Percentiles rank a stretch among this genome's conserved stretches.
phyloP scores from a whole-genome alignment of 1,140 invertebrate genomes.

The Melitaea cinxia region DNA sequence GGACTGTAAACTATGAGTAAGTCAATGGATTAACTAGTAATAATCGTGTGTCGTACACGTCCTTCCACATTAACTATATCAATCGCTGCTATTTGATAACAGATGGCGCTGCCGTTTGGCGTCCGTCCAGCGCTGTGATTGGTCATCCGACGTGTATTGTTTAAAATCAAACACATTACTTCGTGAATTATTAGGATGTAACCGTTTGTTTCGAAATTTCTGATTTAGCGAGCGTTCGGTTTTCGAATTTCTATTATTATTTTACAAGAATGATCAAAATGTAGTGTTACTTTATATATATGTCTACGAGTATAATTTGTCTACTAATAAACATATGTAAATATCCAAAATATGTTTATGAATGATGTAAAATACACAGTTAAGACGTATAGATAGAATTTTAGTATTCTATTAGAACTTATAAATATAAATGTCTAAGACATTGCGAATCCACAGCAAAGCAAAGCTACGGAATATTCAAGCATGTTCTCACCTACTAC shows the following conservation, averaged over 20 bases:
- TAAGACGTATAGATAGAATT: too few species aligned
- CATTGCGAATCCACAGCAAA: too few species aligned
- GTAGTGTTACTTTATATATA: background rate
- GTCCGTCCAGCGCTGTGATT: background rate
- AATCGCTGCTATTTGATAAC: background rate
- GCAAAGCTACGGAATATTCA: too few species aligned
- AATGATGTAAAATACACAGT: too few species aligned
- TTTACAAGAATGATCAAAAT: background rate
- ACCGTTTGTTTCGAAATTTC: background rate
- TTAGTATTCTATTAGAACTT: too few species aligned
- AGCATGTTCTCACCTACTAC: too few species aligned
- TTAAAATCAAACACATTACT: conserved; percentile 1
- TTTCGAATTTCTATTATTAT: background rate
- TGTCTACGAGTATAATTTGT: background rate
- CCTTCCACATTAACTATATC: conserved; percentile 4
- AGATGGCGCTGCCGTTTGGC: conserved; percentile 8
- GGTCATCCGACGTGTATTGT: conserved; percentile 6
- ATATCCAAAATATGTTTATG: too few species aligned
- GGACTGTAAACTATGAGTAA: background rate
- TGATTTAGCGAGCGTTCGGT: background rate
- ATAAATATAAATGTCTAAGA: too few species aligned
- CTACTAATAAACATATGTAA: too few species aligned
- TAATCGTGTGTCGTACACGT: background rate
- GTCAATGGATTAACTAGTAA: background rate
- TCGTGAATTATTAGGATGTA: conserved; percentile 4